Base-by-base conservation (phyloP, 2,113 vertebrate species). In the Rhinolophus sinicus region DNA sequence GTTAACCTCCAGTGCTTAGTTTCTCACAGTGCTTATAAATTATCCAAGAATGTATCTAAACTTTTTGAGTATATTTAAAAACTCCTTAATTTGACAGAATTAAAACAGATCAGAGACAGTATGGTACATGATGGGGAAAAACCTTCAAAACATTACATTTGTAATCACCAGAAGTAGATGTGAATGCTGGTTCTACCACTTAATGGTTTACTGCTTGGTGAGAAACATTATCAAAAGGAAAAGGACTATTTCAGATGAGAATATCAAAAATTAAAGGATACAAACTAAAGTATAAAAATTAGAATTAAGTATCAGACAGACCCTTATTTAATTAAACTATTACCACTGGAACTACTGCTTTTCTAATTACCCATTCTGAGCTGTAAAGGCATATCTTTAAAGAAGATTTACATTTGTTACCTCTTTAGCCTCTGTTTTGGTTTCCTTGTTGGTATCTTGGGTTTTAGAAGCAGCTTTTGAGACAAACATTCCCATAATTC, bases 401-500 rank as follows among this genome's bases (percentile, higher is more conserved):
- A n/a, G 86, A 77, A 54, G 21, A 96, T 98, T 95, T 98, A 99
- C 99, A 95, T 80, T 88, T 8, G 98, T 96, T 24, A 98, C 58
- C 70, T 99, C 99, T 90, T 98, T 99, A 40, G 95, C 88, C 86
- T 99, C 99, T 3, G 94, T 67, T 96, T 99, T 99, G 0, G 98
- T 69, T 76, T 99, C 99, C 96, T 98, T 99, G 28, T 80, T 97
- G 0, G 90, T 18, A 15, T 99, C 98, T 90, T 99, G 99, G 64
- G 93, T 64, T 96, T 99, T 99, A 73, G 98, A 9, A 16, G 98
- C 88, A 0, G 98, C 38, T 97, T 99, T 99, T 8, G 97, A 98
- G 0, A 98, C 97, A 96, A 99, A 99, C 99, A 99, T 99, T 91
- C 99, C 99, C 99, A 99, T 99, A 98, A 99, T 99, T 65, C 99